Conservation (phyloP, 2,113 vertebrate genomes). For the Ceuthmochares aereus region DNA sequence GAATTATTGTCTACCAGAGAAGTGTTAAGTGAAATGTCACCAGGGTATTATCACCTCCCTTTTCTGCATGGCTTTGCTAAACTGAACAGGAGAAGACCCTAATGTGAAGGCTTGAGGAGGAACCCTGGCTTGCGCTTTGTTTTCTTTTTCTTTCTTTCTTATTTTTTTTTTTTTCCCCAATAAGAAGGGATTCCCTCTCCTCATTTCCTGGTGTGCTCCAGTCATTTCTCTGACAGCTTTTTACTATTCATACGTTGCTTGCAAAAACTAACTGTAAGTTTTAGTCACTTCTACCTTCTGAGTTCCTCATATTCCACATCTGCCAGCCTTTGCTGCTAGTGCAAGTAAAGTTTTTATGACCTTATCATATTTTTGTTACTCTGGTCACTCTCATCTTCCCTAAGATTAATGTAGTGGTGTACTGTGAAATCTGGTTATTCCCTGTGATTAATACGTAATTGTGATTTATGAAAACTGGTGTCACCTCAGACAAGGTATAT, state of each 20-base stretch:
- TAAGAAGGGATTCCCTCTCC: background rate
- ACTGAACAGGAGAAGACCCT: background rate
- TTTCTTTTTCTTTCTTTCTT: background rate
- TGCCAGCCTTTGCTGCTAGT: background rate
- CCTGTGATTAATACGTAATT: background rate
- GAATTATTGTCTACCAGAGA: constrained; percentile 31
- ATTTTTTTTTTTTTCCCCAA: background rate
- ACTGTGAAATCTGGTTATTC: background rate
- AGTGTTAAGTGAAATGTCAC: constrained; percentile 41
- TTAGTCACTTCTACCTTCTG: background rate
- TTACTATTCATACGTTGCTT: background rate
- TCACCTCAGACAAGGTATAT: background rate
- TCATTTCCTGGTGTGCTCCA: background rate
- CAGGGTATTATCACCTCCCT: constrained; percentile 47
- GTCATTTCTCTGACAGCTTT: accelerated
- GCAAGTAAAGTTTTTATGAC: background rate
- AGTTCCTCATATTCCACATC: background rate
- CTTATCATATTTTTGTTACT: background rate
- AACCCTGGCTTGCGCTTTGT: background rate
- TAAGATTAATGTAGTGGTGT: background rate
- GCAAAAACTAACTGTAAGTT: background rate
- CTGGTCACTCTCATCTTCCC: background rate
- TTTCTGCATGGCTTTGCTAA: background rate
- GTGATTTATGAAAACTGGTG: background rate
- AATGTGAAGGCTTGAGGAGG: background rate